Evolutionary conservation across 2,888 invertebrate species (phyloP).

Genomic region (Allacma fusca): DNA sequence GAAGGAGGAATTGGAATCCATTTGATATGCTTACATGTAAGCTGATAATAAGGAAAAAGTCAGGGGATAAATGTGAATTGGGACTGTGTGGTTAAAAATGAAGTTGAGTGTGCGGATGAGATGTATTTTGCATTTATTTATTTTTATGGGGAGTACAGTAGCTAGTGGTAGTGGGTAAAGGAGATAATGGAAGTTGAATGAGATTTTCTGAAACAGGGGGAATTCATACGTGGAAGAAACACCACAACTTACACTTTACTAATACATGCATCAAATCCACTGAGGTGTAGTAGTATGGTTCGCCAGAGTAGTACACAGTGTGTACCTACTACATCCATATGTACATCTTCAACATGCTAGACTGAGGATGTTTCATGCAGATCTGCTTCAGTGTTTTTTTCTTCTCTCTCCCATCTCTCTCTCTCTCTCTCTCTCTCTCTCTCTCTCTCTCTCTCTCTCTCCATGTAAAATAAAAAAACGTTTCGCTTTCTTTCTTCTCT

Average conservation of each 20-base stretch:
- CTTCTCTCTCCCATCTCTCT: slow-evolving; percentile 1
- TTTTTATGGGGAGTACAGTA: slow-evolving; percentile 41
- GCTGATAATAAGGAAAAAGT: slow-evolving; percentile 6
- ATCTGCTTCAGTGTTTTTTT: neutral
- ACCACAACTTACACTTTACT: slow-evolving; percentile 14
- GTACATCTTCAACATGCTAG: neutral
- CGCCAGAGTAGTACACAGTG: neutral
- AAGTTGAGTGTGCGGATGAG: slow-evolving; percentile 41
- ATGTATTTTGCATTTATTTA: slow-evolving; percentile 46
- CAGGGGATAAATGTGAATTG: slow-evolving; percentile 13
- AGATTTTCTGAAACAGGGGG: slow-evolving; percentile 44
- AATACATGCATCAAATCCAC: slow-evolving; percentile 8
- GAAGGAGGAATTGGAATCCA: slow-evolving; percentile 9
- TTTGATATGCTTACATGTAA: slow-evolving; percentile 16
- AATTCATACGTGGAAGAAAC: slow-evolving; percentile 18
- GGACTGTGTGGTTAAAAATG: slow-evolving; percentile 23
- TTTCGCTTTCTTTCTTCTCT: slow-evolving; percentile 15
- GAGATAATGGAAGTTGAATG: slow-evolving; percentile 45
- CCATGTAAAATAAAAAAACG: neutral
- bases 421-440: neutral
- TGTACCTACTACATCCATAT: neutral
- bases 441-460: neutral
- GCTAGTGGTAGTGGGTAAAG: slow-evolving; percentile 28
- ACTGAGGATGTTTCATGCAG: slow-evolving; percentile 10
- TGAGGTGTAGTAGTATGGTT: neutral